Conservation (phyloP, 2,797 vertebrate species). For the Macropus fuliginosus region DNA sequence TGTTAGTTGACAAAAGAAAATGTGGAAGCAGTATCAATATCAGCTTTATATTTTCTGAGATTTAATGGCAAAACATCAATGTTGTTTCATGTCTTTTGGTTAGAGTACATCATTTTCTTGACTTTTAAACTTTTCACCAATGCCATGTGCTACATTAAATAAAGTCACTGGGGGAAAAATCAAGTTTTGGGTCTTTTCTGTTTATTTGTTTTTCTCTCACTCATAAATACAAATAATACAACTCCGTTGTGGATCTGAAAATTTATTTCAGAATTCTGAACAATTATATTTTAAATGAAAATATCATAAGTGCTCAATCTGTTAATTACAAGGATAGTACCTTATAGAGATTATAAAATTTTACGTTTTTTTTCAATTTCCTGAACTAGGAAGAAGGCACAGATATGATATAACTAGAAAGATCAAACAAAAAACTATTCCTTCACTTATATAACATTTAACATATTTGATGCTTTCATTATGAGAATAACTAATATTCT, state of each 20-base stretch:
- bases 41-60: constrained; percentile 9
- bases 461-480: constrained; percentile 28
- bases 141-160: constrained; percentile 5
- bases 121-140: constrained; percentile 37
- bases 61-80: neutral
- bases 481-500: neutral
- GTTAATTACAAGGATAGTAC: neutral
- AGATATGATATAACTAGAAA: constrained; percentile 25
- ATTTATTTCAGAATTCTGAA: constrained; percentile 46
- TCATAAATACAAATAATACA: constrained; percentile 50
- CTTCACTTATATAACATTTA: neutral
- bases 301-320: neutral
- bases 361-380: neutral
- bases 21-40: constrained; percentile 14
- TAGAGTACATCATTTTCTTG: neutral
- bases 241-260: constrained; percentile 30
- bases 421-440: constrained; percentile 17
- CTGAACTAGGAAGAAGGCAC: neutral
- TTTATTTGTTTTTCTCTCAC: neutral
- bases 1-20: constrained; percentile 13
- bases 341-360: constrained; percentile 10
- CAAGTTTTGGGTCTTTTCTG: constrained; percentile 11
- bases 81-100: constrained; percentile 39
- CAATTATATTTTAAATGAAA: constrained; percentile 37
- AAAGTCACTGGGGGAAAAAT: constrained; percentile 29